Percentiles rank a stretch among this genome's conserved stretches.
phyloP scores from a whole-genome alignment of 2,888 invertebrate species.

The Griposia aprilina region DNA sequence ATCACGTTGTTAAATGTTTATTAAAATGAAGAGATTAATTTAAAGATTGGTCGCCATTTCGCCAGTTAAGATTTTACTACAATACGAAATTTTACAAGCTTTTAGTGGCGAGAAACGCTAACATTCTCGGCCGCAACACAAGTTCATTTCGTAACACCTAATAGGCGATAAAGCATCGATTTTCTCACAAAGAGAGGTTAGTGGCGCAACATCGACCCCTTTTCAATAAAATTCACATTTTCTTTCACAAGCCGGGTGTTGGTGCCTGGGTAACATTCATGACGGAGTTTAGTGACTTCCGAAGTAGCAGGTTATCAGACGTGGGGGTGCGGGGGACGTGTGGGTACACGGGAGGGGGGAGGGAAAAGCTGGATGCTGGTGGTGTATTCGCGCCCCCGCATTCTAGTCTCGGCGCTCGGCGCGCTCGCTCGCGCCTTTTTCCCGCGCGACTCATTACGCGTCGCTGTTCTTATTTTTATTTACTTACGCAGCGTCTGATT shows the following conservation, averaged over 20 bases:
- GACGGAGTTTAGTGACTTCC: constrained; percentile 90
- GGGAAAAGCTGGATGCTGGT: constrained; percentile 85
- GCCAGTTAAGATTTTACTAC: constrained; percentile 12
- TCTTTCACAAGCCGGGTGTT: constrained; percentile 85
- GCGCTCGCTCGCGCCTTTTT: constrained; percentile 80
- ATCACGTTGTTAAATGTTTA: background rate
- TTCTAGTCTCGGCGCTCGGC: constrained; percentile 83
- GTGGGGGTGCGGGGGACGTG: constrained; percentile 73
- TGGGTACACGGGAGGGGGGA: constrained; percentile 69
- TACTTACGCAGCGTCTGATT: constrained; percentile 71
- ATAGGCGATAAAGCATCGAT: constrained; percentile 82
- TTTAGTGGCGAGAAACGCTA: constrained; percentile 67
- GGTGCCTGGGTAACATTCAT: constrained; percentile 87
- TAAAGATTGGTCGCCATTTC: background rate
- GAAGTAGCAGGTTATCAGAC: constrained; percentile 90
- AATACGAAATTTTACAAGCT: constrained; percentile 69
- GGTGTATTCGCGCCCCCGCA: constrained; percentile 84
- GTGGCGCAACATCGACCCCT: constrained; percentile 81
- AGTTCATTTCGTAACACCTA: constrained; percentile 79
- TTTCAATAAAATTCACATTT: constrained; percentile 89
- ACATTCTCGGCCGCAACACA: constrained; percentile 69
- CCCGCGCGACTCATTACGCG: constrained; percentile 77
- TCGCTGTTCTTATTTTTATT: constrained; percentile 79
- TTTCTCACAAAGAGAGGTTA: constrained; percentile 81
- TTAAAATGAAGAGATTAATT: background rate